Evolutionary conservation across 2,113 vertebrate species (phyloP).

Genomic region (Macrotis lagotis): DNA sequence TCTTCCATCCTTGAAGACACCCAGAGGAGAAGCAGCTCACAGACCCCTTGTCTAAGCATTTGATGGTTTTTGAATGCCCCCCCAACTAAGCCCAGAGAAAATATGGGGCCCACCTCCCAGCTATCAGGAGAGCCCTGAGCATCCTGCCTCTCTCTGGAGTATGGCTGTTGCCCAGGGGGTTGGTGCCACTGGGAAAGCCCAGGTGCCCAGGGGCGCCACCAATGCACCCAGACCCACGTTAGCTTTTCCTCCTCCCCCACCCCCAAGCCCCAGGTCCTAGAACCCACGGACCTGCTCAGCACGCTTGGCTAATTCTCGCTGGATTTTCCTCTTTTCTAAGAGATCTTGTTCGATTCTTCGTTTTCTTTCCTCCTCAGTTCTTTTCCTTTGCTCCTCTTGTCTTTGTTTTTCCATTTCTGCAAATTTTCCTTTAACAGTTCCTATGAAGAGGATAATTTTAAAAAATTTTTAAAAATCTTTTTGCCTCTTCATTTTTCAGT

Average conservation of each 20-base stretch:
- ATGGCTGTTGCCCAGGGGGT: background rate
- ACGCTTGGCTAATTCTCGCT: slow-evolving; percentile 94
- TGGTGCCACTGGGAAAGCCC: too few species aligned
- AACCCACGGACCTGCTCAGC: slow-evolving; percentile 89
- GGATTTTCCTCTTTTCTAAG: slow-evolving; percentile 95
- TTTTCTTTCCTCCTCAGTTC: slow-evolving; percentile 92
- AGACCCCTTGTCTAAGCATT: background rate
- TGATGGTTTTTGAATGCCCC: background rate
- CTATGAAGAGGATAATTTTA: slow-evolving; percentile 80
- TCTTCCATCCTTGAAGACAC: background rate
- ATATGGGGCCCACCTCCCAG: background rate
- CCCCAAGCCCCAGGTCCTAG: background rate
- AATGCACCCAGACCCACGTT: background rate
- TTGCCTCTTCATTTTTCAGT: background rate
- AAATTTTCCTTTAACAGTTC: slow-evolving; percentile 98
- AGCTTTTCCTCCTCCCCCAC: too few species aligned
- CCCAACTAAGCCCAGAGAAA: background rate
- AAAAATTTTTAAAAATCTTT: background rate
- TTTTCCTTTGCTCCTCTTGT: slow-evolving; percentile 93
- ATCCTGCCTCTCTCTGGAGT: too few species aligned
- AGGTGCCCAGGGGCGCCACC: too few species aligned
- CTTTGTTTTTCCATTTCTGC: slow-evolving; percentile 98
- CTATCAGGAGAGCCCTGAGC: background rate
- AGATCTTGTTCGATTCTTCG: slow-evolving; percentile 93
- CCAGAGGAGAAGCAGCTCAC: background rate